A percentile compares a stretch with the other conserved stretches of the same genome.
phyloP scores from a whole-genome alignment of 2,888 invertebrate species.

The Patella ulyssiponensis region DNA sequence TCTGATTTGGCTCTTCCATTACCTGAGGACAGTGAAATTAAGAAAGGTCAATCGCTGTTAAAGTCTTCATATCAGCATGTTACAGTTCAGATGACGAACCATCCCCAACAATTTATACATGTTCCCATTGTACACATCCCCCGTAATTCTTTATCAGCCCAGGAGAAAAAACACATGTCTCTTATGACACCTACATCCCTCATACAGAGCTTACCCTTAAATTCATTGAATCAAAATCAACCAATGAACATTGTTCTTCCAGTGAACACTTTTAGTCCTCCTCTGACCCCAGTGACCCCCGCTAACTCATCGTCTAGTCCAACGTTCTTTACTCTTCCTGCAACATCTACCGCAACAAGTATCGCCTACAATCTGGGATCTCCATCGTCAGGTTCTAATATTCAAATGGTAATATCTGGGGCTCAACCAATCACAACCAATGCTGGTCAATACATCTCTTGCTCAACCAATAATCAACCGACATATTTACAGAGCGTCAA shows the following conservation, averaged over 20 bases:
- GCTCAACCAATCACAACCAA: conserved; percentile 1
- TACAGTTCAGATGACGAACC: conserved; percentile 23
- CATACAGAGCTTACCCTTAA: conserved; percentile 35
- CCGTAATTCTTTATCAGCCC: neutral
- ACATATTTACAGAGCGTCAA: too few relatives aligned
- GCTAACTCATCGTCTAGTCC: conserved; percentile 31
- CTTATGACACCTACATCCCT: neutral
- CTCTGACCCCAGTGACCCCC: conserved; percentile 37
- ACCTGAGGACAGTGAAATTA: conserved; percentile 23
- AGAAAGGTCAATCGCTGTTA: conserved; percentile 14
- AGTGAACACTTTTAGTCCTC: conserved; percentile 48
- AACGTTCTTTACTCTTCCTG: neutral
- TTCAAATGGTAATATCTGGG: neutral
- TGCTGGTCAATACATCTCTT: neutral
- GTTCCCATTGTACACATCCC: conserved; percentile 20
- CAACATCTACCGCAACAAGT: neutral
- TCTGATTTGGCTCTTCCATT: conserved; percentile 27
- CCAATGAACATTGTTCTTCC: conserved; percentile 47
- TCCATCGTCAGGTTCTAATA: neutral
- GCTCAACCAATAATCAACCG: neutral
- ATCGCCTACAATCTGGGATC: neutral
- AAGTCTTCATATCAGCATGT: conserved; percentile 23
- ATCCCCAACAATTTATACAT: conserved; percentile 15
- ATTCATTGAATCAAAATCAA: conserved; percentile 30
- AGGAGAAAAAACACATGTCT: neutral